phyloP scores from a whole-genome alignment of 2,797 vertebrate species.

The Bovichtus diacanthus region DNA sequence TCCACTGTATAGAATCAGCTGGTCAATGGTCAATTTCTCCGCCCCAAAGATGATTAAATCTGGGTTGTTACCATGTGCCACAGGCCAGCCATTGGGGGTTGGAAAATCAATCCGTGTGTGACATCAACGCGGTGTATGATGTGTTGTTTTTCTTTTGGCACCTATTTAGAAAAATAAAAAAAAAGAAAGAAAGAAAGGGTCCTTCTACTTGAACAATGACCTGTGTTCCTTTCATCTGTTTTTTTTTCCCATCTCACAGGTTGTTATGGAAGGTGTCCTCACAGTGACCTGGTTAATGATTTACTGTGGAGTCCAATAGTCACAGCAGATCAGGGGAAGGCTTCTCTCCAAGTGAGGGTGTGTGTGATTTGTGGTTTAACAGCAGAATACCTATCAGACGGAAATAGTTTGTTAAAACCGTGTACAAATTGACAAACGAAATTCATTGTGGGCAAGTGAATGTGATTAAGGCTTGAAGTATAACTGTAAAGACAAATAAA shows the following conservation, averaged over 20 bases:
- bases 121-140: background rate
- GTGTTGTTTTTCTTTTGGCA: slow-evolving; percentile 4
- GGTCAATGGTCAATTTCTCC: slow-evolving; percentile 86
- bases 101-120: background rate
- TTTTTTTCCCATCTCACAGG: slow-evolving; percentile 29
- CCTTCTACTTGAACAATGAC: background rate
- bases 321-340: slow-evolving; percentile 47
- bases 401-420: background rate
- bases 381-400: background rate
- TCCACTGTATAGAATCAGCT: slow-evolving; percentile 51
- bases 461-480: background rate
- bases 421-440: background rate
- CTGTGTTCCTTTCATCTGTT: background rate
- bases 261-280: slow-evolving; percentile 30
- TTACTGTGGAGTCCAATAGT: slow-evolving; percentile 70
- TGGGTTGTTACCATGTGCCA: slow-evolving; percentile 1
- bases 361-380: slow-evolving; percentile 1
- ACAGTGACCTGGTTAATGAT: slow-evolving; percentile 76
- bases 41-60: slow-evolving; percentile 46
- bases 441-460: background rate
- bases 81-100: background rate
- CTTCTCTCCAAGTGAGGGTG: slow-evolving; percentile 18
- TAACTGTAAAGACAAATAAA: background rate
- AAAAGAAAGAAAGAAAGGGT: too few relatives aligned
- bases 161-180: background rate